Conservation (phyloP, 2,888 invertebrate species). For the Oeneis ivallda region DNA sequence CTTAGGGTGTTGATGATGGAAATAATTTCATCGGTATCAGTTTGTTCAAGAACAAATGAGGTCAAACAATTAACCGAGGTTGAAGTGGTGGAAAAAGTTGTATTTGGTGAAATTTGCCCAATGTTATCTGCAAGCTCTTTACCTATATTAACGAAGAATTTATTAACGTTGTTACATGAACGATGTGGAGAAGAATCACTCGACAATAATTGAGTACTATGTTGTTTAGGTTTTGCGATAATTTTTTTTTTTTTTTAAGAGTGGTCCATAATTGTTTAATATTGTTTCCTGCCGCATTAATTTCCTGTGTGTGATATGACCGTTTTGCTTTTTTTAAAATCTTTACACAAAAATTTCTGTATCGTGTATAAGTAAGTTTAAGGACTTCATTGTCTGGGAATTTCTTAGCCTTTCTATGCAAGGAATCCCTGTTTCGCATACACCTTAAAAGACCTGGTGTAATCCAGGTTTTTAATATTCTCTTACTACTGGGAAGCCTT, state of each 20-base stretch:
- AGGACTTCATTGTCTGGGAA: not conserved
- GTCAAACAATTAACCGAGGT: not conserved
- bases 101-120: not conserved
- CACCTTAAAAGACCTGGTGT: too few relatives aligned
- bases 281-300: not conserved
- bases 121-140: not conserved
- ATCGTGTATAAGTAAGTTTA: not conserved
- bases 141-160: conserved; percentile 6
- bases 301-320: not conserved
- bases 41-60: not conserved
- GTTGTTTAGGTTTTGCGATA: not conserved
- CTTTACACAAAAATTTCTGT: not conserved
- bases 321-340: not conserved
- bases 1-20: not conserved
- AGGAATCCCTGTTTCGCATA: not conserved
- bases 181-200: not conserved
- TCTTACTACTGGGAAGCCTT: too few relatives aligned
- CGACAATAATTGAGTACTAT: too few relatives aligned
- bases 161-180: not conserved
- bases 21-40: conserved; percentile 1
- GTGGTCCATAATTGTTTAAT: not conserved
- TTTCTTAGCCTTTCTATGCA: not conserved
- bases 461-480: too few relatives aligned
- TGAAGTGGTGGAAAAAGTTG: not conserved
- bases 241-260: not conserved